These are phyloP conservation scores for Nephrocerus scutellatus DNA, from an alignment of 2,888 invertebrate genomes.

Conservation along the genomic window DNA sequence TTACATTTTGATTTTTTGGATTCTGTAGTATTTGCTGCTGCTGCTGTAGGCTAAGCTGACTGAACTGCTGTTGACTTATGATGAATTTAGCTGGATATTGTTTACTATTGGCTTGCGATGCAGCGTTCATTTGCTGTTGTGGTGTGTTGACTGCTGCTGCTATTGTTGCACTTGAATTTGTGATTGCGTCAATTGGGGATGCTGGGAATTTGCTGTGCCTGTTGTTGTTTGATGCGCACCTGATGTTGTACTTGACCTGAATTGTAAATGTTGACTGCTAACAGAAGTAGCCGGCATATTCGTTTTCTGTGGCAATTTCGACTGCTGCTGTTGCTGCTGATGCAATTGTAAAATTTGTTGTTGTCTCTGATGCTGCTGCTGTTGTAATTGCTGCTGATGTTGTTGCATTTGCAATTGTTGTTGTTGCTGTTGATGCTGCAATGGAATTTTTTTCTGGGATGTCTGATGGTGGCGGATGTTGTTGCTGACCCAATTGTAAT, in stretches of 20 bases:
- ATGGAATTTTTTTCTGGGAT: too few relatives aligned
- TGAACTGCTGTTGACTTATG: slow-evolving; percentile 27
- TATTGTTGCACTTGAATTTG: slow-evolving; percentile 31
- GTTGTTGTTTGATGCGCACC: slow-evolving; percentile 23
- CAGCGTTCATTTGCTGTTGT: too few relatives aligned
- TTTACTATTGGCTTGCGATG: too few relatives aligned
- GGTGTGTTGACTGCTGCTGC: slow-evolving; percentile 29
- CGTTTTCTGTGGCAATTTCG: slow-evolving; percentile 29
- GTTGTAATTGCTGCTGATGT: slow-evolving; percentile 31
- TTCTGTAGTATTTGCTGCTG: too few relatives aligned
- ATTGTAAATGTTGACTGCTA: slow-evolving; percentile 28
- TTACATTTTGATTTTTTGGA: too few relatives aligned
- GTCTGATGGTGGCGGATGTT: slow-evolving; percentile 33
- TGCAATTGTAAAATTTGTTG: slow-evolving; percentile 6
- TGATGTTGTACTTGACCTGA: slow-evolving; percentile 33
- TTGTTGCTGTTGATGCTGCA: slow-evolving; percentile 21
- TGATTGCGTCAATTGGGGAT: slow-evolving; percentile 32
- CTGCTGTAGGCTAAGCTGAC: slow-evolving; percentile 27
- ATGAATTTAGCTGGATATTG: slow-evolving; percentile 38
- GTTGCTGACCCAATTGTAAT: slow-evolving; percentile 14
- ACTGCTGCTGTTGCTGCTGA: slow-evolving; percentile 27
- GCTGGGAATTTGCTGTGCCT: slow-evolving; percentile 32
- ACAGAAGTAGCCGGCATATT: slow-evolving; percentile 29
- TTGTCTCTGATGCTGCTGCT: slow-evolving; percentile 13
- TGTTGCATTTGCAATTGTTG: slow-evolving; percentile 27